Base-by-base conservation (phyloP, 2,113 vertebrate genomes). In the Nestor notabilis region DNA sequence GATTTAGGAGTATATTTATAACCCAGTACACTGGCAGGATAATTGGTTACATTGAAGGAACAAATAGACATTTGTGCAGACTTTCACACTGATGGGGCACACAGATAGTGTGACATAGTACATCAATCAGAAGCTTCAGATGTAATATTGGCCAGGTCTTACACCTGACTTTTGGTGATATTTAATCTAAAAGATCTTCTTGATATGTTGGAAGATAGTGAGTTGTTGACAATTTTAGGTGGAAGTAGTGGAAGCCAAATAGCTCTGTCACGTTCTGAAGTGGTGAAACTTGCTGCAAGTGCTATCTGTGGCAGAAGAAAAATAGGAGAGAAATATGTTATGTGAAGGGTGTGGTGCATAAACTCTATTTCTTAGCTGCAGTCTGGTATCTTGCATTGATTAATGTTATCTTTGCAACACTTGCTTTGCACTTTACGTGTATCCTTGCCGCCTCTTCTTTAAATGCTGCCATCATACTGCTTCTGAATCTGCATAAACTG, bases 171-270 rank as follows among this genome's bases (percentile, higher is more conserved):
- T 79, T 28, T 44, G 43, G 69, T 44, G 24, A 71, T 82, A 27
- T 85, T 91, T 85, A 64, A 84, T 85, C 31, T 68, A 37, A 75
- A 91, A 60, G 27, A 68, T 39, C 33, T 79, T 82, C 87, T 72
- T 87, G 77, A 85, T 37, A 12, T 17, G 20, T 31, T 8, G 3
- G 33, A 55, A 84, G 47, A 75, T 4, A 56, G 29, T 14, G 35
- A 89, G 13, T 18, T 37, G 16, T 37, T 74, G 90, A 87, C 89
- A 79, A 75, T 82, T 71, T 56, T 80, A 72, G 89, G 56, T 28
- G n/a, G 44, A 76, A 64, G 52, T 53, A 82, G 28, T 37, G 44
- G 78, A 84, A 89, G 35, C 17, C 14, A 29, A 43, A 82, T 2
- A 7, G 15, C 19, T 66, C 50, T 27, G 17, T 75, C 39, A 24